Conservation (phyloP, 2,888 invertebrate genomes). For the Drosophila histrio region DNA sequence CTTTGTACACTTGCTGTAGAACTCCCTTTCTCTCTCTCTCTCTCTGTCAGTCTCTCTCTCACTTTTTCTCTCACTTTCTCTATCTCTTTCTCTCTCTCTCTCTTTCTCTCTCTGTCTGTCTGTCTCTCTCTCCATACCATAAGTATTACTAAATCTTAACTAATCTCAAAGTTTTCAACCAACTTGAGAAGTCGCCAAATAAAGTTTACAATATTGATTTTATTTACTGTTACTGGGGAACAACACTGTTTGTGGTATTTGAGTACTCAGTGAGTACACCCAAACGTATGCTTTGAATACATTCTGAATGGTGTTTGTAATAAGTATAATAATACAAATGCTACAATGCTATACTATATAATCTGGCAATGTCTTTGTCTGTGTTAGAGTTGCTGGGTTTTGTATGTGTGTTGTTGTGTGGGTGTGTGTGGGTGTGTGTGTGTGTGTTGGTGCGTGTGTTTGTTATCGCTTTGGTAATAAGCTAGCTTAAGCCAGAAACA, state of each 20-base stretch:
- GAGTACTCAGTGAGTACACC: neutral
- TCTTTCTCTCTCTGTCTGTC: too few species aligned
- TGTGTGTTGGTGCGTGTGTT: constrained; percentile 18
- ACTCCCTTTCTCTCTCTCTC: too few species aligned
- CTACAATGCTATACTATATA: constrained; percentile 14
- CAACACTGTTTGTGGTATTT: neutral
- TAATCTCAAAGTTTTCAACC: neutral
- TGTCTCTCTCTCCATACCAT: too few species aligned
- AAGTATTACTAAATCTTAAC: neutral
- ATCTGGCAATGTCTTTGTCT: constrained; percentile 1
- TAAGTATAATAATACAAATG: constrained; percentile 25
- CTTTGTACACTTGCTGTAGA: too few species aligned
- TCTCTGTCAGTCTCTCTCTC: too few species aligned
- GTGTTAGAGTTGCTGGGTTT: neutral
- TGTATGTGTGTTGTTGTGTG: neutral
- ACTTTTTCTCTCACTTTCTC: too few species aligned
- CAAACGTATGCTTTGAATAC: constrained; percentile 16
- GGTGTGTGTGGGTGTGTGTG: constrained; percentile 15
- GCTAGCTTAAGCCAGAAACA: constrained; percentile 55
- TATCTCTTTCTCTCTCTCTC: too few species aligned
- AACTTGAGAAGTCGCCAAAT: neutral
- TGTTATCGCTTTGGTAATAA: constrained; percentile 58
- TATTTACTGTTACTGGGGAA: constrained; percentile 5
- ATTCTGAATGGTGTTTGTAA: constrained; percentile 26
- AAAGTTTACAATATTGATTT: constrained; percentile 19